A percentile compares a stretch with the other conserved stretches of the same genome.
Conservation (phyloP, 2,113 vertebrate species). For the Spilogale gracilis region DNA sequence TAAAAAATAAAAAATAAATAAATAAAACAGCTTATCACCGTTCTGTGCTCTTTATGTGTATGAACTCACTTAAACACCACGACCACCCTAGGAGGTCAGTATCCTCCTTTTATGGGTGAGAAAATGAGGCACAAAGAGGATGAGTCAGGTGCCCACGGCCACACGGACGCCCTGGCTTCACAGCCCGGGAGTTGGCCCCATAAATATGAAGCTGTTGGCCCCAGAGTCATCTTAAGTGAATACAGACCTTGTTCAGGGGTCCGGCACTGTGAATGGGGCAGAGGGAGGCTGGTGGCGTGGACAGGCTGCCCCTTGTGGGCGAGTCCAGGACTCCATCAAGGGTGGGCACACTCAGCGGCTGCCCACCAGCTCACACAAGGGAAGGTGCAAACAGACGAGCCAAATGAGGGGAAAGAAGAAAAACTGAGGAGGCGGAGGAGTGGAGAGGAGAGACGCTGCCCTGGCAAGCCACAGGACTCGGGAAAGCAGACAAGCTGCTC, state of each 20-base stretch:
- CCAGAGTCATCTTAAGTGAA: not conserved
- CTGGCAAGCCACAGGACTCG: not conserved
- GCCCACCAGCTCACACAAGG: fast-evolving
- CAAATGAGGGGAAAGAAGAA: not conserved
- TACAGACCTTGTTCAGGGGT: too few relatives aligned
- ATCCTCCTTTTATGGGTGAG: not conserved
- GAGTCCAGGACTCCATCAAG: not conserved
- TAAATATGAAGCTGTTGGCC: not conserved
- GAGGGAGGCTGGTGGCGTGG: not conserved
- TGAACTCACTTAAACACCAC: not conserved
- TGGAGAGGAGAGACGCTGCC: not conserved
- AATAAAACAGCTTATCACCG: not conserved
- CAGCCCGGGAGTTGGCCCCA: not conserved
- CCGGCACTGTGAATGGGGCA: not conserved
- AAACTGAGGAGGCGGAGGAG: not conserved
- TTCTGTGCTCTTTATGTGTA: not conserved
- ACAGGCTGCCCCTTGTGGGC: not conserved
- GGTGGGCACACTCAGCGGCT: not conserved
- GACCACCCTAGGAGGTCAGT: not conserved
- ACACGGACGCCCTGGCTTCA: not conserved
- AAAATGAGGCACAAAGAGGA: not conserved
- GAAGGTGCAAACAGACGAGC: fast-evolving
- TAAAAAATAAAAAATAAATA: too few relatives aligned
- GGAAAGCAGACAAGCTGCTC: not conserved
- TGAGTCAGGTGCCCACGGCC: not conserved